Percentiles rank a stretch among this genome's conserved stretches.
These are phyloP conservation scores for Solenopsis fugax DNA, from an alignment of 1,140 invertebrate genomes.

Conservation along the genomic window DNA sequence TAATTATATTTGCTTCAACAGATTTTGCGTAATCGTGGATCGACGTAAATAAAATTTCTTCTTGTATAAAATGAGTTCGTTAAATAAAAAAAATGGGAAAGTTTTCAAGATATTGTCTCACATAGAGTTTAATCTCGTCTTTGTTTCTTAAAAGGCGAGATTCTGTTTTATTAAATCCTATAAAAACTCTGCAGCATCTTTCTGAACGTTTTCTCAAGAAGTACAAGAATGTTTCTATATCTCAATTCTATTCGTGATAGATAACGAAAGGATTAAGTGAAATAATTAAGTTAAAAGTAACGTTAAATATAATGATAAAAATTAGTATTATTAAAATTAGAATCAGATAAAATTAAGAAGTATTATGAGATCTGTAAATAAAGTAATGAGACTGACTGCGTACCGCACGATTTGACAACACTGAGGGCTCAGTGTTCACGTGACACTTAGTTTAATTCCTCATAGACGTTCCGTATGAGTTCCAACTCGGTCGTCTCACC, in stretches of 20 bases:
- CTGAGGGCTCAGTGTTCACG: no score
- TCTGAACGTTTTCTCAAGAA: not conserved
- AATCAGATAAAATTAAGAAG: not conserved
- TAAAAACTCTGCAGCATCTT: not conserved
- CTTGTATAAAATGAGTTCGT: slow-evolving; percentile 38
- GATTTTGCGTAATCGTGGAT: not conserved
- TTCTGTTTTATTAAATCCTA: not conserved
- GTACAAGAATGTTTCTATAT: not conserved
- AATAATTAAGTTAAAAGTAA: not conserved
- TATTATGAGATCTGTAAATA: no score
- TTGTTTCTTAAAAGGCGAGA: not conserved
- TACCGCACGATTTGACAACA: no score
- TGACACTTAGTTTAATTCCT: no score
- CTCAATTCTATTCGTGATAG: not conserved
- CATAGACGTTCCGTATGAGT: no score
- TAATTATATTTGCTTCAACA: slow-evolving; percentile 57
- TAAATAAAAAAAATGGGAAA: slow-evolving; percentile 39
- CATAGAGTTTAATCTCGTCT: not conserved
- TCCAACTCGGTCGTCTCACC: no score
- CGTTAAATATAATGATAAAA: not conserved
- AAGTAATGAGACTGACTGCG: no score
- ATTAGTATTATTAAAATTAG: not conserved
- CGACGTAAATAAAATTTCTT: slow-evolving; percentile 50
- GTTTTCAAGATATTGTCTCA: not conserved
- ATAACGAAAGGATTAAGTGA: not conserved